Evolutionary conservation across 1,140 invertebrate genomes (phyloP).

Genomic region (Gerris buenoi): DNA sequence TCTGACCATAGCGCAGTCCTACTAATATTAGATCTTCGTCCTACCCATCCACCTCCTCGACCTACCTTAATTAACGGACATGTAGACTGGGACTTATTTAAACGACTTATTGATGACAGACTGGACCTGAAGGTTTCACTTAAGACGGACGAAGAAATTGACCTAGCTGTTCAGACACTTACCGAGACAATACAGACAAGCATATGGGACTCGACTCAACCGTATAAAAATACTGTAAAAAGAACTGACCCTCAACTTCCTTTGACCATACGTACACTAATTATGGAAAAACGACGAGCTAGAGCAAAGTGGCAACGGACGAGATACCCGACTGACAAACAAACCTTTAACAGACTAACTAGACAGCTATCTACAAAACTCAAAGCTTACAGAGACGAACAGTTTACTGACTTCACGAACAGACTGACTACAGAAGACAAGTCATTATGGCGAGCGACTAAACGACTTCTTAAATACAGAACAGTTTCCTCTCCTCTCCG

Average conservation of each 20-base stretch:
- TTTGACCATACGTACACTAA: neutral
- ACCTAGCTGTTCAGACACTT: neutral
- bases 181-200: neutral
- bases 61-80: neutral
- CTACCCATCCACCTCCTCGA: neutral
- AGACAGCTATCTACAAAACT: too few species aligned
- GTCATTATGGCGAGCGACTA: too few species aligned
- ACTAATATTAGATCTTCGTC: neutral
- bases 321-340: too few species aligned
- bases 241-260: neutral
- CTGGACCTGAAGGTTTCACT: neutral
- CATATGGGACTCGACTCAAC: neutral
- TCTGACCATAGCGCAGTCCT: slow-evolving; percentile 12
- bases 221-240: neutral
- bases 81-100: neutral
- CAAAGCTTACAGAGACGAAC: too few species aligned
- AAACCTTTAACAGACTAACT: too few species aligned
- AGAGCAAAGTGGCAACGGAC: neutral
- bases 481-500: too few species aligned
- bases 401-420: too few species aligned
- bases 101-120: neutral
- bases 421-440: too few species aligned
- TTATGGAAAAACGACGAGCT: neutral
- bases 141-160: neutral
- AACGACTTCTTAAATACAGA: too few species aligned